Evolutionary conservation across 2,113 vertebrate species (phyloP).

Genomic region (Alethe castanea): DNA sequence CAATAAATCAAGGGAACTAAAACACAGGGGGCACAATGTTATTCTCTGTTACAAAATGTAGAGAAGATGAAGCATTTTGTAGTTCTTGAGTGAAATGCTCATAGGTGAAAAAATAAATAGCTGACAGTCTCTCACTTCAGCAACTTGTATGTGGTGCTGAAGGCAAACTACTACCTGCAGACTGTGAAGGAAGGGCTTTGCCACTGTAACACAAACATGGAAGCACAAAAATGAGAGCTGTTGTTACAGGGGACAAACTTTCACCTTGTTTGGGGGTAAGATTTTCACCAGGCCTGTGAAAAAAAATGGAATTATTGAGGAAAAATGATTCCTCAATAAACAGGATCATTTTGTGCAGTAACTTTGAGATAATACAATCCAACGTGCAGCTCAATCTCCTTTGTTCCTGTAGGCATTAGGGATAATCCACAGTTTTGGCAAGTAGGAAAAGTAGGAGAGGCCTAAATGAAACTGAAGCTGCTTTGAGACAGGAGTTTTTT

Average conservation of each 20-base stretch:
- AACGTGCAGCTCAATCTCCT: background rate
- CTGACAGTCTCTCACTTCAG: slow-evolving; percentile 41
- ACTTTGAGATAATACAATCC: background rate
- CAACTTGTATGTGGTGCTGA: background rate
- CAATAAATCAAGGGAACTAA: slow-evolving; percentile 33
- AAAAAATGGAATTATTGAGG: background rate
- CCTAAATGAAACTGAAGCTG: background rate
- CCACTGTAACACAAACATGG: background rate
- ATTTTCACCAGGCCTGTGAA: background rate
- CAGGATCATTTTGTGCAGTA: background rate
- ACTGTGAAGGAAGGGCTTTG: background rate
- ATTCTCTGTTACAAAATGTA: background rate
- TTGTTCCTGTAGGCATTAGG: background rate
- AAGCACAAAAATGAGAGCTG: background rate
- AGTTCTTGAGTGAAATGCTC: slow-evolving; percentile 33
- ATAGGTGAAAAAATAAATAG: slow-evolving; percentile 39
- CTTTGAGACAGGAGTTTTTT: background rate
- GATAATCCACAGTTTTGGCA: background rate
- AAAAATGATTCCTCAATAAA: background rate
- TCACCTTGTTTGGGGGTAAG: background rate
- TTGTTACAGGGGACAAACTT: background rate
- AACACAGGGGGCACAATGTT: slow-evolving; percentile 37
- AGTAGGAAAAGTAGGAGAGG: background rate
- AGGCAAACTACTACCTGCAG: slow-evolving; percentile 4
- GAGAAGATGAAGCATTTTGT: slow-evolving; percentile 43